A percentile compares a stretch with the other conserved stretches of the same genome.
Conservation (phyloP, 2,113 vertebrate species). For the Ceyx margarethae region DNA sequence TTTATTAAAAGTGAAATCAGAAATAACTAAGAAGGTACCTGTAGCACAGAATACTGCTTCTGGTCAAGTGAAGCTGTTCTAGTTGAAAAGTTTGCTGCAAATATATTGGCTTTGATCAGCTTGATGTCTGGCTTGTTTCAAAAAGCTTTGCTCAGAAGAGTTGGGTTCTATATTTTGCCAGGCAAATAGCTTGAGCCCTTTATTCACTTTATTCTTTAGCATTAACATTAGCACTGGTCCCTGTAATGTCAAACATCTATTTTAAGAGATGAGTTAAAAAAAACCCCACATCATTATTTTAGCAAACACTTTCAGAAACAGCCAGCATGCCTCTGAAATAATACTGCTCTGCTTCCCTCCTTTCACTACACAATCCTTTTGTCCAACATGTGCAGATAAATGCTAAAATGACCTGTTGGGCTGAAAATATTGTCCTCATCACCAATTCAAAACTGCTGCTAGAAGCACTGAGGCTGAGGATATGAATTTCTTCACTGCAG, state of each 20-base stretch:
- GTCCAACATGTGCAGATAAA: background rate
- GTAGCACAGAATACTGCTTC: background rate
- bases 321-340: background rate
- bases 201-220: background rate
- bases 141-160: background rate
- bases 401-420: background rate
- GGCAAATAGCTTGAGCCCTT: background rate
- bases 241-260: background rate
- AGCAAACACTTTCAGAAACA: background rate
- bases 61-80: background rate
- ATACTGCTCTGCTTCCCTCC: background rate
- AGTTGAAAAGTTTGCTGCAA: background rate
- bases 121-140: background rate
- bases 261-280: background rate
- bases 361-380: background rate
- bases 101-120: background rate
- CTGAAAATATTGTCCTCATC: background rate
- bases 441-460: background rate
- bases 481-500: background rate
- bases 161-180: background rate
- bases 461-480: background rate
- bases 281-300: accelerated
- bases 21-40: background rate
- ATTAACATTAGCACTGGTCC: background rate
- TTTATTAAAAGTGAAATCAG: background rate